These are phyloP conservation scores for Butorides virescens DNA, from an alignment of 2,113 vertebrate species.

Conservation along the genomic window DNA sequence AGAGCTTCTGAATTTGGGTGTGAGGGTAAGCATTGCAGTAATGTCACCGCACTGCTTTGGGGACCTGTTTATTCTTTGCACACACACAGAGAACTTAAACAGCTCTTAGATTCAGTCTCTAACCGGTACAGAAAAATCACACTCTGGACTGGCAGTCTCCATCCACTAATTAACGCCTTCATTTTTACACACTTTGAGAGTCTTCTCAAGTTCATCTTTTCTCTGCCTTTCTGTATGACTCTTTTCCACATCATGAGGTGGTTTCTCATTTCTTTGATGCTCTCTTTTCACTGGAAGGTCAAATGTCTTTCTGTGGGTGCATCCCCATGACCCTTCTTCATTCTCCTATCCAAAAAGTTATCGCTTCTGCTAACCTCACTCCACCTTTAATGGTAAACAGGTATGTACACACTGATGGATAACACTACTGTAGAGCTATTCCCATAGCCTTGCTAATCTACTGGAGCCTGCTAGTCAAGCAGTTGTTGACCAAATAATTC, in stretches of 20 bases:
- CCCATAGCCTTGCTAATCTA: not conserved
- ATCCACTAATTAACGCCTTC: not conserved
- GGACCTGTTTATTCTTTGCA: not conserved
- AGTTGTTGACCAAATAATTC: not conserved
- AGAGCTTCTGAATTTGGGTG: not conserved
- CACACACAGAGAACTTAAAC: fast-evolving
- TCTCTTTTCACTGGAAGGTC: not conserved
- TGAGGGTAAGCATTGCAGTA: not conserved
- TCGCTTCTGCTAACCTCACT: not conserved
- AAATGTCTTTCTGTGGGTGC: not conserved
- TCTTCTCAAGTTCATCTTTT: not conserved
- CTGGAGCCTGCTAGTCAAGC: not conserved
- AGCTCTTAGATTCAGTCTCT: not conserved
- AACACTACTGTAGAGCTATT: not conserved
- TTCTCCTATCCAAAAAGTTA: not conserved
- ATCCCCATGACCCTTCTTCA: not conserved
- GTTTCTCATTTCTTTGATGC: not conserved
- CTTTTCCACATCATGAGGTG: not conserved
- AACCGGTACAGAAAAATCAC: not conserved
- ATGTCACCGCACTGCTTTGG: not conserved
- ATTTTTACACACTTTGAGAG: not conserved
- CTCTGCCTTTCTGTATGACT: not conserved
- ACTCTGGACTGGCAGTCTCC: not conserved
- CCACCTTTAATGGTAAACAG: not conserved
- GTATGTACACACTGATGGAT: not conserved